These are phyloP conservation scores for Sinhomidia bicolor DNA, from an alignment of 2,888 invertebrate genomes.

Conservation along the genomic window DNA sequence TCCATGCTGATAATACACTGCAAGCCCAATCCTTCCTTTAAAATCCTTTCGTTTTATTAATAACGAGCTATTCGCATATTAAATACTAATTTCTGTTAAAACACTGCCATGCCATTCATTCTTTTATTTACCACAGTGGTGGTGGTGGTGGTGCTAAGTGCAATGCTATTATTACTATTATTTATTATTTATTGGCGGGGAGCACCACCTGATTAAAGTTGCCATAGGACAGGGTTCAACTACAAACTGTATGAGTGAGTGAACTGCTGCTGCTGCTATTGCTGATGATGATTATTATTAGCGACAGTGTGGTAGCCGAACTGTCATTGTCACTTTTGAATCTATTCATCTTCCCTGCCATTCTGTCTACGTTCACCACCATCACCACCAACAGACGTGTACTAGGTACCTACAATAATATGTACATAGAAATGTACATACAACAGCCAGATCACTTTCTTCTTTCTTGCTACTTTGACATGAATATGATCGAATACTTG, in stretches of 20 bases:
- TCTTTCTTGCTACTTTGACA: not conserved
- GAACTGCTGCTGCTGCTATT: not conserved
- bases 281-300: no score
- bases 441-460: conserved; percentile 25
- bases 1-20: not conserved
- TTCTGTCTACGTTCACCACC: no score
- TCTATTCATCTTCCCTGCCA: not conserved
- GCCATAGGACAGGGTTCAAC: conserved; percentile 49
- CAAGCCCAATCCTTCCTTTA: not conserved
- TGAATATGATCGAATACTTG: not conserved
- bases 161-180: not conserved
- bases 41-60: not conserved
- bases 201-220: conserved; percentile 8
- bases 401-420: not conserved
- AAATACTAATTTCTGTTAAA: not conserved
- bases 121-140: not conserved
- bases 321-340: conserved; percentile 17
- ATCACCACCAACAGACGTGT: no score
- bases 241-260: not conserved
- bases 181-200: no score
- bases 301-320: no score
- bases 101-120: not conserved
- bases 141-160: not conserved
- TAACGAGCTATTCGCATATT: not conserved
- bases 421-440: not conserved